Evolutionary conservation across 2,113 vertebrate genomes (phyloP).

Genomic region (Phyllostomus hastatus): DNA sequence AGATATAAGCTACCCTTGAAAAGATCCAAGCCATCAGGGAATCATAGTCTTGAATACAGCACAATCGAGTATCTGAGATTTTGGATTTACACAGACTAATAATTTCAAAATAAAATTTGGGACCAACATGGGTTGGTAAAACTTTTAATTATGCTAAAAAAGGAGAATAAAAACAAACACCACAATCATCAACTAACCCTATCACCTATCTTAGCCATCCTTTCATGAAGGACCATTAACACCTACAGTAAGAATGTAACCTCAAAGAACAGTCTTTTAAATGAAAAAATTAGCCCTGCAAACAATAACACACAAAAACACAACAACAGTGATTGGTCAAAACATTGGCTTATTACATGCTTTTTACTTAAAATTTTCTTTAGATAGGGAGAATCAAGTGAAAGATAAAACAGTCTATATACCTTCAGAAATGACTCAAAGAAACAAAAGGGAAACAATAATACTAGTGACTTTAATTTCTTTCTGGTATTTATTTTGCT

Average conservation of each 20-base stretch:
- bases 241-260: not conserved
- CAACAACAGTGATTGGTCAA: not conserved
- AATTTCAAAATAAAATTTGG: constrained; percentile 18
- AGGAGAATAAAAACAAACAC: constrained; percentile 22
- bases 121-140: not conserved
- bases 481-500: not conserved
- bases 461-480: not conserved
- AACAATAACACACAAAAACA: not conserved
- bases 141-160: constrained; percentile 27
- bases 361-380: constrained; percentile 10
- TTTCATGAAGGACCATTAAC: not conserved
- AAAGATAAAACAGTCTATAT: not conserved
- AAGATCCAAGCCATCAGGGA: not conserved
- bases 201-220: not conserved
- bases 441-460: not conserved
- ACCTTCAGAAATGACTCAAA: constrained; percentile 18
- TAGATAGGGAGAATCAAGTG: not conserved
- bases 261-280: constrained; percentile 24
- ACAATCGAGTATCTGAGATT: not conserved
- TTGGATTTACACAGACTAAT: not conserved
- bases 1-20: not conserved
- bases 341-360: not conserved
- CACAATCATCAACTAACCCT: not conserved
- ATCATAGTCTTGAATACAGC: not conserved
- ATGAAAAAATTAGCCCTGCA: constrained; percentile 27